phyloP scores from a whole-genome alignment of 2,113 vertebrate genomes.

The rabbit (Oryctolagus cuniculus) region DNA sequence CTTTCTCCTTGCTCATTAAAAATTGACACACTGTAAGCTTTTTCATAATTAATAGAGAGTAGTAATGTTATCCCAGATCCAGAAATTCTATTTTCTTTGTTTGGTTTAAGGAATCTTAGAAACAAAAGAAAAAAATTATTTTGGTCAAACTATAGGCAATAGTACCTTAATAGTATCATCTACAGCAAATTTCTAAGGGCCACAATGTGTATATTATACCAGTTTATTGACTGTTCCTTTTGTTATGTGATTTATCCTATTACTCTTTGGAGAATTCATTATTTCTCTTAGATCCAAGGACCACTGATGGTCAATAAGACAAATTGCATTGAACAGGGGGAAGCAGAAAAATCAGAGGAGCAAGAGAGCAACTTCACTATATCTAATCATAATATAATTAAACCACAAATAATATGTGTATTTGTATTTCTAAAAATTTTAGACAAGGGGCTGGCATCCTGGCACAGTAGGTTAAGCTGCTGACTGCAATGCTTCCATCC shows the following conservation, averaged over 20 bases:
- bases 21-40: background rate
- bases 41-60: constrained; percentile 11
- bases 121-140: constrained; percentile 19
- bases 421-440: background rate
- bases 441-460: too few relatives aligned
- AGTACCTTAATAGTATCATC: background rate
- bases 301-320: background rate
- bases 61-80: background rate
- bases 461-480: too few relatives aligned
- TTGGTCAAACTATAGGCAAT: constrained; percentile 18
- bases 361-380: background rate
- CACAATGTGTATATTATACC: background rate
- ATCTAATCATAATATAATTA: background rate
- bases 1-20: background rate
- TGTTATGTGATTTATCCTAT: background rate
- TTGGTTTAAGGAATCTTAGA: background rate
- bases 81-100: constrained; percentile 15
- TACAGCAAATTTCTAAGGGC: background rate
- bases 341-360: background rate
- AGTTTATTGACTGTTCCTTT: background rate
- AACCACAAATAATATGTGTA: background rate
- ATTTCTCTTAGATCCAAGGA: background rate
- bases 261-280: constrained; percentile 13
- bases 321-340: background rate
- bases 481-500: too few relatives aligned